Conservation (phyloP, 2,797 vertebrate species). For the Spondyliosoma cantharus region DNA sequence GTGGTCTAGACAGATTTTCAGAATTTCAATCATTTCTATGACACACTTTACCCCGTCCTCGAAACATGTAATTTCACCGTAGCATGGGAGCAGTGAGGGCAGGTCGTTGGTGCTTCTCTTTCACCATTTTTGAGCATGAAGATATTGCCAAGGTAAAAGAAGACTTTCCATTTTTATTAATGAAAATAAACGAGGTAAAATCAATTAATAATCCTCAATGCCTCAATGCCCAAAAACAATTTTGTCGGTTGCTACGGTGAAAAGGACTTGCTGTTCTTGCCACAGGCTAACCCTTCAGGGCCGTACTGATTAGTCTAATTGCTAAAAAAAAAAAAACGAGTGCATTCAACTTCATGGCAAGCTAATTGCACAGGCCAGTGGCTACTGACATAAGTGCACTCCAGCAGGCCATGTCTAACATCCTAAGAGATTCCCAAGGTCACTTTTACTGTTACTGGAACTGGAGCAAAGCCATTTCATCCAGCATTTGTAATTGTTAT, state of each 20-base stretch:
- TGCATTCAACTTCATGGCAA: conserved; percentile 7
- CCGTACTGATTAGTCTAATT: background rate
- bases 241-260: no score
- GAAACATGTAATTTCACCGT: background rate
- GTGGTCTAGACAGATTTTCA: background rate
- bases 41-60: background rate
- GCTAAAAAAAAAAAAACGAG: background rate
- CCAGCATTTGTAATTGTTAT: background rate
- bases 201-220: background rate
- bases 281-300: background rate
- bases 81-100: background rate
- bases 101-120: background rate
- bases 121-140: background rate
- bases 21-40: background rate
- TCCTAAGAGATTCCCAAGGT: conserved; percentile 8
- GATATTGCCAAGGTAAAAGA: background rate
- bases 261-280: background rate
- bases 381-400: conserved; percentile 9
- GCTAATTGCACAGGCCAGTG: background rate
- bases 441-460: no score
- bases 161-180: background rate
- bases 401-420: background rate
- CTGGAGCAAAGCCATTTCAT: background rate
- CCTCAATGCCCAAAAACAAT: background rate
- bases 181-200: background rate